Conservation (phyloP, 2,888 invertebrate genomes). For the Lissonota sp. region DNA sequence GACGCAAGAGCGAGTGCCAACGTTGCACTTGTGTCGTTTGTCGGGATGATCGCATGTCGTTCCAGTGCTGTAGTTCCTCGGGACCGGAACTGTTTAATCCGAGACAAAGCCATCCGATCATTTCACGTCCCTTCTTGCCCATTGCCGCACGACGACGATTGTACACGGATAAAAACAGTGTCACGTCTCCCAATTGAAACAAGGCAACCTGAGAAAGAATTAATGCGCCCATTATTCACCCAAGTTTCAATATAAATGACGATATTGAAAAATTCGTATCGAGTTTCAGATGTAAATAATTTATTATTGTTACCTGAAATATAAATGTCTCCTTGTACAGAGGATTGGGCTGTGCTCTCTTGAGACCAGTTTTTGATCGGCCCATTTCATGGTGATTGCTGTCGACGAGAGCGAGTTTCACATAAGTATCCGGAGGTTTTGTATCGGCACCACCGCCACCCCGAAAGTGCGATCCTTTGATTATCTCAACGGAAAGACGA, state of each 20-base stretch:
- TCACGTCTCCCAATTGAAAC: conserved; percentile 97
- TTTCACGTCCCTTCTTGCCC: conserved; percentile 96
- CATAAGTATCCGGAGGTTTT: conserved; percentile 96
- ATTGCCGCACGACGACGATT: conserved; percentile 95
- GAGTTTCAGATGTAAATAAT: no score
- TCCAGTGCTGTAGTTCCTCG: conserved; percentile 96
- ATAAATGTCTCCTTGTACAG: conserved; percentile 98
- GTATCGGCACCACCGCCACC: conserved; percentile 81
- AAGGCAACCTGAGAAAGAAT: conserved; percentile 91
- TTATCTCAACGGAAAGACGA: conserved; percentile 95
- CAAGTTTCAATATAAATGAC: no score
- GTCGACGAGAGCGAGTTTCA: conserved; percentile 95
- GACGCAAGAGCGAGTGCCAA: conserved; percentile 94
- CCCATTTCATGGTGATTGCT: conserved; percentile 97
- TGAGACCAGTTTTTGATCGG: conserved; percentile 95
- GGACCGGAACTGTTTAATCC: conserved; percentile 96
- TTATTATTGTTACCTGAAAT: conserved; percentile 89
- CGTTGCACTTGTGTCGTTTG: conserved; percentile 96
- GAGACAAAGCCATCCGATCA: conserved; percentile 98
- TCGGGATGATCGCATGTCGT: conserved; percentile 93
- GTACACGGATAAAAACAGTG: conserved; percentile 97
- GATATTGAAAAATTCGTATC: no score
- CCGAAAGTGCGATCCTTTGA: conserved; percentile 90
- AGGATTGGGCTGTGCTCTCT: conserved; percentile 97
- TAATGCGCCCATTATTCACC: no score